These are phyloP conservation scores for Phoxinus phoxinus DNA, from an alignment of 2,113 vertebrate genomes.

Conservation along the genomic window DNA sequence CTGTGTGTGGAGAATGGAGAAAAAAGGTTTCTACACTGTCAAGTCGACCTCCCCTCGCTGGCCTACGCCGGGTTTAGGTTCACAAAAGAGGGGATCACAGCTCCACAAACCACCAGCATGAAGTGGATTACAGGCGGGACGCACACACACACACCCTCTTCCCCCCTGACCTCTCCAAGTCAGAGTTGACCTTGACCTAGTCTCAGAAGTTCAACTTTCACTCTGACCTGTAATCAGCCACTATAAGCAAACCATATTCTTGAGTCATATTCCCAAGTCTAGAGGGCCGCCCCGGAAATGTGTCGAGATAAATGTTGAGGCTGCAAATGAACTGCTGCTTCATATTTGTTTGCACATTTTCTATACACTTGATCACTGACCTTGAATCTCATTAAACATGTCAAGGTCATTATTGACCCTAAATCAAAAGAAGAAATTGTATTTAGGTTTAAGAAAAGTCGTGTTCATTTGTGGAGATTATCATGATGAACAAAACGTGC, in stretches of 20 bases:
- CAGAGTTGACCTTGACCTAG: constrained; percentile 2
- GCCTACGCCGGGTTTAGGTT: constrained; percentile 67
- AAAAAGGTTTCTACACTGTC: constrained; percentile 72
- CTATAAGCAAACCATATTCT: background rate
- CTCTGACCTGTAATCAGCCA: background rate
- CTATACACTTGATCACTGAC: background rate
- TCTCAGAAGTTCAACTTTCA: background rate
- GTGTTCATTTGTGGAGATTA: too few species aligned
- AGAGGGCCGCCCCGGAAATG: background rate
- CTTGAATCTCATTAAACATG: background rate
- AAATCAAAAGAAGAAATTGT: background rate
- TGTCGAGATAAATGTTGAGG: background rate
- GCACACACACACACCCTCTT: background rate
- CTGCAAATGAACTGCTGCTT: background rate
- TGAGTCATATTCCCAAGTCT: too few species aligned
- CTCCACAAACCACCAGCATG: constrained; percentile 40
- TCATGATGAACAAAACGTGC: too few species aligned
- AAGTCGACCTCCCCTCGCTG: constrained; percentile 40
- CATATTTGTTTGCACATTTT: background rate
- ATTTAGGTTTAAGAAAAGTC: too few species aligned
- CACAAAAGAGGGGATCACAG: constrained; percentile 77
- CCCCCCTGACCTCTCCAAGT: constrained; percentile 40
- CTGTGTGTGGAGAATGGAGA: constrained; percentile 52
- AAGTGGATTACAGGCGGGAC: constrained; percentile 65
- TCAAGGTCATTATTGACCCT: background rate